phyloP scores from a whole-genome alignment of 2,113 vertebrate species.

The Podarcis muralis region DNA sequence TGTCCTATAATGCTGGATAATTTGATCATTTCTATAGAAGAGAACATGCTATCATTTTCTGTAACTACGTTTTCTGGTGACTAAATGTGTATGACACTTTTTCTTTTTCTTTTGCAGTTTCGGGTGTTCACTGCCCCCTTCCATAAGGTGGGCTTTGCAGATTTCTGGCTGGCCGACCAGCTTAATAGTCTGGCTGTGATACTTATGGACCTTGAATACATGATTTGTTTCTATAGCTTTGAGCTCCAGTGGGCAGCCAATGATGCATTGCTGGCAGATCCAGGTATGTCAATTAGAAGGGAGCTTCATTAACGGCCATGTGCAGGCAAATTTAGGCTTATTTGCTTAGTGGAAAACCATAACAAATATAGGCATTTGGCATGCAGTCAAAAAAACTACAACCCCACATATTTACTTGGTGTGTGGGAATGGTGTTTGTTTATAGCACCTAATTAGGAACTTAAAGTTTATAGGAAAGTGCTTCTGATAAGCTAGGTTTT shows the following conservation, averaged over 20 bases:
- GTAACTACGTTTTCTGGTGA: not conserved
- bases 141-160: slow-evolving; percentile 97
- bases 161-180: slow-evolving; percentile 99
- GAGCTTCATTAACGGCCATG: not conserved
- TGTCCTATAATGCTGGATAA: not conserved
- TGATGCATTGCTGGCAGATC: slow-evolving; percentile 81
- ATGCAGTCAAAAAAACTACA: not conserved
- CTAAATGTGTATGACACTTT: slow-evolving; percentile 38
- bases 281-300: slow-evolving; percentile 67
- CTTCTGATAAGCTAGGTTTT: not conserved
- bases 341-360: slow-evolving; percentile 31
- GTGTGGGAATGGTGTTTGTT: slow-evolving; percentile 2
- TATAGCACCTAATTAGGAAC: not conserved
- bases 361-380: slow-evolving; percentile 37
- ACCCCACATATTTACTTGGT: not conserved
- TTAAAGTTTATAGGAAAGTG: not conserved
- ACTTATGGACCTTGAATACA: slow-evolving; percentile 97
- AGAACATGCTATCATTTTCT: not conserved
- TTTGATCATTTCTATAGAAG: not conserved
- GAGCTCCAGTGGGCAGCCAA: slow-evolving; percentile 90
- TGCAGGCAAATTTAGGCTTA: slow-evolving; percentile 21
- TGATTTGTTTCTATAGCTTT: slow-evolving; percentile 98
- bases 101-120: slow-evolving; percentile 77
- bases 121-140: slow-evolving; percentile 97
- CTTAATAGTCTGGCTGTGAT: slow-evolving; percentile 95